phyloP scores from a whole-genome alignment of 2,888 invertebrate genomes.

The Ceramica pisi region DNA sequence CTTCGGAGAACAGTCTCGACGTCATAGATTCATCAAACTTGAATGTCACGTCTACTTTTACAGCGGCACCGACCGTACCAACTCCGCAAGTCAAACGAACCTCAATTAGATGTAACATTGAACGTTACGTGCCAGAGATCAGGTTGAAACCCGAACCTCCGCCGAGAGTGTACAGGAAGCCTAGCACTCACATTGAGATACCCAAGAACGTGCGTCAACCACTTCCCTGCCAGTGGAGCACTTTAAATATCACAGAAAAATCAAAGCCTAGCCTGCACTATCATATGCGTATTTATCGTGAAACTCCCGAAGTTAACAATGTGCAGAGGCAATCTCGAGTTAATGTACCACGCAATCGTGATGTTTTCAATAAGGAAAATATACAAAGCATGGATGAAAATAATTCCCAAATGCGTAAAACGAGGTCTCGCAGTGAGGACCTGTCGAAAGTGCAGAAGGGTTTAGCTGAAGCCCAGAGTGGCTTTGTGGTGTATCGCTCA shows the following conservation, averaged over 20 bases:
- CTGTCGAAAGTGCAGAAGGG: conserved; percentile 86
- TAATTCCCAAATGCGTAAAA: conserved; percentile 77
- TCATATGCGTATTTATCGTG: conserved; percentile 89
- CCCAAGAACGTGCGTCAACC: conserved; percentile 88
- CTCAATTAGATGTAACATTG: conserved; percentile 86
- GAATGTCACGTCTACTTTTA: conserved; percentile 88
- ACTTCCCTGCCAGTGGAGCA: conserved; percentile 87
- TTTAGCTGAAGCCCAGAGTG: conserved; percentile 82
- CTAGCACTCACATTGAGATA: conserved; percentile 86
- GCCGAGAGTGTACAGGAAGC: conserved; percentile 86
- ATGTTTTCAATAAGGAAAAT: conserved; percentile 77
- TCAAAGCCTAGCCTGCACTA: conserved; percentile 88
- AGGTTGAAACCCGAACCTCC: conserved; percentile 87
- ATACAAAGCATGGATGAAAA: conserved; percentile 68
- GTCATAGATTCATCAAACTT: conserved; percentile 89
- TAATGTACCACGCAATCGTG: conserved; percentile 81
- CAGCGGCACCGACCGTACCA: conserved; percentile 85
- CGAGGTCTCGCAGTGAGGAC: conserved; percentile 88
- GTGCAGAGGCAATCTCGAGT: conserved; percentile 78
- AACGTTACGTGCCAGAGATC: conserved; percentile 84
- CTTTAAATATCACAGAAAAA: conserved; percentile 87
- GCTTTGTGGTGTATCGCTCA: conserved; percentile 93
- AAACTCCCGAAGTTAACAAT: conserved; percentile 74
- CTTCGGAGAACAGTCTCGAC: conserved; percentile 90
- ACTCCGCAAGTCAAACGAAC: conserved; percentile 88